These are phyloP conservation scores for Semicossyphus pulcher DNA, from an alignment of 2,113 vertebrate genomes.

Conservation along the genomic window DNA sequence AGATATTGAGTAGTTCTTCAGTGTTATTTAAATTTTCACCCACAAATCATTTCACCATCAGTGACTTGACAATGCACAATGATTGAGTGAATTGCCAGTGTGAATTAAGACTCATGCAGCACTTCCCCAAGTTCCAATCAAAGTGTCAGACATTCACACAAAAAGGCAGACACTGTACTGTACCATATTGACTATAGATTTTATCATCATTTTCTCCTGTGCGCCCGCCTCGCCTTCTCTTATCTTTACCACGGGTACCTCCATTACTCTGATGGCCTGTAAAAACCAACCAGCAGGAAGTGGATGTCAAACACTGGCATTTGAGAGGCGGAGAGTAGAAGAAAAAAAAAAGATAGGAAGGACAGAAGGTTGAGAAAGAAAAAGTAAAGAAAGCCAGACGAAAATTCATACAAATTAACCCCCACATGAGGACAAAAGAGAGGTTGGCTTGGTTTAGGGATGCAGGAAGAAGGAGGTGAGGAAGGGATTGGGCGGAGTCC, in stretches of 20 bases:
- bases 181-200: constrained; percentile 98
- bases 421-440: constrained; percentile 12
- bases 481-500: constrained; percentile 14
- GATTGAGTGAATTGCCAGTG: constrained; percentile 34
- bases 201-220: constrained; percentile 94
- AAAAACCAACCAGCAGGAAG: constrained; percentile 84
- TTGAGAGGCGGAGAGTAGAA: neutral
- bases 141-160: constrained; percentile 74
- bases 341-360: neutral
- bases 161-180: constrained; percentile 64
- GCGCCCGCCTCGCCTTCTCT: constrained; percentile 89
- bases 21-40: constrained; percentile 18
- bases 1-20: constrained; percentile 14
- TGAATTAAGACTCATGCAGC: constrained; percentile 62
- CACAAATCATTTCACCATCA: constrained; percentile 35
- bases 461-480: constrained; percentile 5
- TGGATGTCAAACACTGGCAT: constrained; percentile 68
- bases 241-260: constrained; percentile 98
- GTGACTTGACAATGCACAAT: constrained; percentile 49
- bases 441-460: constrained; percentile 1
- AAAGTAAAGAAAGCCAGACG: neutral
- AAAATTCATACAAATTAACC: constrained; percentile 36
- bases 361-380: neutral
- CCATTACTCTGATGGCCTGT: constrained; percentile 95
- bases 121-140: constrained; percentile 51